These are phyloP conservation scores for Neomonachus schauinslandi DNA, from an alignment of 2,113 vertebrate species.

Conservation along the genomic window DNA sequence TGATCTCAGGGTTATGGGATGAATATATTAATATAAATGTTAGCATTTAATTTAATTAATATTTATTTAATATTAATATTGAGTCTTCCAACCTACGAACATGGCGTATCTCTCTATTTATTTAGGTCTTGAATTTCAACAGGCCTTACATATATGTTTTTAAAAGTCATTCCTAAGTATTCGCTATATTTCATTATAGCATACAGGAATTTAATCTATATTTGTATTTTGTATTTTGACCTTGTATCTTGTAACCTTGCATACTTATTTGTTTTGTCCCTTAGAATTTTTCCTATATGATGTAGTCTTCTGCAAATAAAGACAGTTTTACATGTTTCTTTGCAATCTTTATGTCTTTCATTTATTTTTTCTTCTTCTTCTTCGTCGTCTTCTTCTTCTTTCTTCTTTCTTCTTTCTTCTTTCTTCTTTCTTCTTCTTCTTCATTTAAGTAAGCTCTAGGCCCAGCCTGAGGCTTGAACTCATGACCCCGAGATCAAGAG, in stretches of 20 bases:
- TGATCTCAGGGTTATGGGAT: neutral
- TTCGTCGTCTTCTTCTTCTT: neutral
- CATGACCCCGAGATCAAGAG: neutral
- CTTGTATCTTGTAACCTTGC: neutral
- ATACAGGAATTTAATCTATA: neutral
- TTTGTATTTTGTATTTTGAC: constrained; percentile 39
- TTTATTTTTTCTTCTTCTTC: neutral
- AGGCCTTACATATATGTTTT: neutral
- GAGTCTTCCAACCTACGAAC: neutral
- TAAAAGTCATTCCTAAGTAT: neutral
- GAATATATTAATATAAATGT: neutral
- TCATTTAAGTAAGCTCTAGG: neutral
- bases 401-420: neutral
- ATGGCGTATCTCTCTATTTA: neutral
- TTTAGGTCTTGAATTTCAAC: constrained; percentile 9
- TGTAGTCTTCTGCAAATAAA: constrained; percentile 2
- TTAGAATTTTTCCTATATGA: neutral
- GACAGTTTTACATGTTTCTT: neutral
- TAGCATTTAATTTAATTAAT: neutral
- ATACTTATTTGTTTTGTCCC: neutral
- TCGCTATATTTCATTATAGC: neutral
- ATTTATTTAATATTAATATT: neutral
- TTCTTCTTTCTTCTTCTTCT: neutral
- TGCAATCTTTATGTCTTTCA: neutral
- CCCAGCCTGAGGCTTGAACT: neutral